phyloP scores from a whole-genome alignment of 1,140 invertebrate genomes.

The Orussus abietinus region DNA sequence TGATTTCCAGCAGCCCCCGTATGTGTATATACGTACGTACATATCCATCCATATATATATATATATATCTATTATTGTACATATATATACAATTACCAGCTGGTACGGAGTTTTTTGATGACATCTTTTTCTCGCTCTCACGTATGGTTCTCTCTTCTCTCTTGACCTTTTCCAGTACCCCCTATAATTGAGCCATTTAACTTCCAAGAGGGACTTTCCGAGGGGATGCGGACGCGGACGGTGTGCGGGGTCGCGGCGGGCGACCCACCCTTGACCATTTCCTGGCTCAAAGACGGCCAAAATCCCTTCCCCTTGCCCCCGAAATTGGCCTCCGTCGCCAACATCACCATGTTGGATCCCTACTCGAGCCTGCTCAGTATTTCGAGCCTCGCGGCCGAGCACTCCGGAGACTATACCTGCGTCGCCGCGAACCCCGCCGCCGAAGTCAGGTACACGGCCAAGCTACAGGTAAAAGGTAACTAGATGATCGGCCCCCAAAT shows the following conservation, averaged over 20 bases:
- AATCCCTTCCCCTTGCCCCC: constrained; percentile 57
- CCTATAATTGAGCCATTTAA: constrained; percentile 80
- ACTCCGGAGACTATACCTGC: constrained; percentile 79
- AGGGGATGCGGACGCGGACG: constrained; percentile 79
- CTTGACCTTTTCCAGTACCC: constrained; percentile 69
- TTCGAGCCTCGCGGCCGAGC: constrained; percentile 67
- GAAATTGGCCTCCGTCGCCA: constrained; percentile 58
- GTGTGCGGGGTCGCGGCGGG: constrained; percentile 81
- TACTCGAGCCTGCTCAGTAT: constrained; percentile 76
- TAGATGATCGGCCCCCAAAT: constrained; percentile 46
- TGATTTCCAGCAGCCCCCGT: too few species aligned
- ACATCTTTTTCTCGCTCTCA: constrained; percentile 60
- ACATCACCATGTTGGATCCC: constrained; percentile 68
- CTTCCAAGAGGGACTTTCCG: constrained; percentile 76
- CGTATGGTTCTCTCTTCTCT: constrained; percentile 62
- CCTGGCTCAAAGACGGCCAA: constrained; percentile 75
- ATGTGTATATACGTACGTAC: constrained; percentile 14
- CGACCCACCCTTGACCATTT: constrained; percentile 70
- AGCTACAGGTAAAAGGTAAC: constrained; percentile 81
- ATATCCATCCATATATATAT: constrained; percentile 10
- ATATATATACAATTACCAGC: constrained; percentile 15
- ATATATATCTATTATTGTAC: constrained; percentile 14
- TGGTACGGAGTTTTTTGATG: constrained; percentile 44
- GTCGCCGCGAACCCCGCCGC: constrained; percentile 74
- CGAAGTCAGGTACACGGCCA: constrained; percentile 74